Base-by-base conservation (phyloP, 2,797 vertebrate genomes). In the Aphelocoma californica region DNA sequence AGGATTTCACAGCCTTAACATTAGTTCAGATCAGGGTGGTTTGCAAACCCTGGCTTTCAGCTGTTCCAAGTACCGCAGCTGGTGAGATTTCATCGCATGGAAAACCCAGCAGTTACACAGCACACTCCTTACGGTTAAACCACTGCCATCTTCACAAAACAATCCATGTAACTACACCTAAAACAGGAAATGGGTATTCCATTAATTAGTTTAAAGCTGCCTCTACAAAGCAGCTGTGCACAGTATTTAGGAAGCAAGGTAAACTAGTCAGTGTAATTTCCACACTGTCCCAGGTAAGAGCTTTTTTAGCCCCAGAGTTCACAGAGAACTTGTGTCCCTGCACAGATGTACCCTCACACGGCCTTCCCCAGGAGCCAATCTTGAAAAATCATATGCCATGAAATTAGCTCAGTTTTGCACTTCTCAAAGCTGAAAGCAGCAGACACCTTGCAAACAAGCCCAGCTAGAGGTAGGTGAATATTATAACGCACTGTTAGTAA, bases 1-100 rank as follows among this genome's bases (percentile, higher is more conserved):
- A 91, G 58, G 72, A 93, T 62, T 91, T 88, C 73, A 79, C 18
- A 80, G 51, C 48, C 53, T 95, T 93, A 83, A 88, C 24, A 5
- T 34, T 34, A 53, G 69, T 56, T 90, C 64, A 79, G 25, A 86
- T 67, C 21, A 28, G 23, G 29, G 26, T 61, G 17, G 40, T 70
- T 90, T 61, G 31, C 64, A 90, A 77, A 67, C 47, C n/a, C 58
- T 38, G 48, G 48, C 45, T 72, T 79, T 77, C 53, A 57, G 44
- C 38, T n/a, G 32, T 32, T 81, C n/a, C 40, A 75, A 62, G 60
- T 10, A 79, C 7, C 0, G 0, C 44, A 38, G n/a, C 44, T 3
- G 17, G 21, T 6, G 51, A n/a, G 15, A 58, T 58, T 80, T 56
- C 48, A 60, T 5, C 0, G 0, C n/a, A 50, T 5, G n/a, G 58